A percentile compares a stretch with the other conserved stretches of the same genome.
Conservation (phyloP, 2,113 vertebrate species). For the Saguinus midas region DNA sequence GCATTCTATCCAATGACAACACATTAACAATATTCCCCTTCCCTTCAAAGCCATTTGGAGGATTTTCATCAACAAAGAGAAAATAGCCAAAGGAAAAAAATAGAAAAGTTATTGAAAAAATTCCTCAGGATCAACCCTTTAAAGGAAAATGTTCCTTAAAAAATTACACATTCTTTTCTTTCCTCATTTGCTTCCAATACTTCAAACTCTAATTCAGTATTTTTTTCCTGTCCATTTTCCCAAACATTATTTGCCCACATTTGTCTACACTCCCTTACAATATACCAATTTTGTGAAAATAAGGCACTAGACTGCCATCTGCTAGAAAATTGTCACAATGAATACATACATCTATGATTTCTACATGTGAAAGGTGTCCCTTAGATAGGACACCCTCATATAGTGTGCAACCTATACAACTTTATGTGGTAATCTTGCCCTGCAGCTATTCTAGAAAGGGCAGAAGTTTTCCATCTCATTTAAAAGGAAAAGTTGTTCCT, state of each 20-base stretch:
- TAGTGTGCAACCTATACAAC: neutral
- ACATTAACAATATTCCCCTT: neutral
- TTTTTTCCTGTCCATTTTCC: neutral
- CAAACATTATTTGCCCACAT: neutral
- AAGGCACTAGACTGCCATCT: conserved; percentile 17
- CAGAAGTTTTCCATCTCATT: neutral
- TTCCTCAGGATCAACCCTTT: neutral
- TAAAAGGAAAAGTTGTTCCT: conserved; percentile 4
- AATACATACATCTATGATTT: neutral
- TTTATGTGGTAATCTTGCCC: neutral
- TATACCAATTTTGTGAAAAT: neutral
- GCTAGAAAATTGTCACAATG: neutral
- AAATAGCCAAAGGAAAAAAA: neutral
- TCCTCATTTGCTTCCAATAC: neutral
- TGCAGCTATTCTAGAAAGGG: neutral
- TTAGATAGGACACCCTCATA: neutral
- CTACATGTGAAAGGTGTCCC: neutral
- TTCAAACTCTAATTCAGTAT: neutral
- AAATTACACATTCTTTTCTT: neutral
- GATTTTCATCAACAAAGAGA: conserved; percentile 44
- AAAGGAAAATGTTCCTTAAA: conserved; percentile 10
- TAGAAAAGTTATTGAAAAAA: conserved; percentile 23
- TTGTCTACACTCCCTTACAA: neutral
- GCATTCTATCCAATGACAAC: neutral
- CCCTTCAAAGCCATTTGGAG: neutral